Evolutionary conservation across 2,113 vertebrate species (phyloP).

Genomic region (Zosterops hypoxanthus): DNA sequence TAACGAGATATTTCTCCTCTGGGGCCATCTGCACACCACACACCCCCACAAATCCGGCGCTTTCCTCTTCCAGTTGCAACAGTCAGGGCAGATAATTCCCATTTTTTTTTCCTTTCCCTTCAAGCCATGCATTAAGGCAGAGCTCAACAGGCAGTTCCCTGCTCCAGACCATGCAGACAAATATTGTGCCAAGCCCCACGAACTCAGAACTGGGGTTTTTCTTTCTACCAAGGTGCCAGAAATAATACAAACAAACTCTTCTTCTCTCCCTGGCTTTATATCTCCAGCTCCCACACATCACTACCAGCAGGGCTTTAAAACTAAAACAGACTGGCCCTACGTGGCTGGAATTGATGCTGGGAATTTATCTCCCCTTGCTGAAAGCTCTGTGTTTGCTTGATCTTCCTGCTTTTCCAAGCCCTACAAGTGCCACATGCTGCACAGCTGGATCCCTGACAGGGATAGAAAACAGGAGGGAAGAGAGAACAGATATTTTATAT

Average conservation of each 20-base stretch:
- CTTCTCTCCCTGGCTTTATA: not conserved
- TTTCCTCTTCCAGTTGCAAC: not conserved
- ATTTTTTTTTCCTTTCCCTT: not conserved
- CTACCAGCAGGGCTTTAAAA: conserved; percentile 33
- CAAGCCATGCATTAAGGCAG: not conserved
- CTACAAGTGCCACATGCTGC: conserved; percentile 11
- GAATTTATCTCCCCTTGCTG: conserved; percentile 47
- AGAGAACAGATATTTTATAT: not conserved
- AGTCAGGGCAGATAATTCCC: not conserved
- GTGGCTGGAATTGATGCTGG: conserved; percentile 25
- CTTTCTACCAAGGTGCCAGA: conserved; percentile 19
- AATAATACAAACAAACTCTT: conserved; percentile 50
- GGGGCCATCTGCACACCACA: not conserved
- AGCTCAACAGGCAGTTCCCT: not conserved
- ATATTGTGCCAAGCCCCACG: not conserved
- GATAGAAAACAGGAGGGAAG: conserved; percentile 9
- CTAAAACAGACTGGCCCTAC: not conserved
- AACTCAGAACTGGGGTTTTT: not conserved
- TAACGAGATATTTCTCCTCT: conserved; percentile 1
- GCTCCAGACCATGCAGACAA: not conserved
- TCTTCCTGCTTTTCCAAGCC: conserved; percentile 39
- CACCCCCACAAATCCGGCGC: not conserved
- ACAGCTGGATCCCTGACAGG: not conserved
- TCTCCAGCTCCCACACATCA: conserved; percentile 36
- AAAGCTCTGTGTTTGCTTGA: conserved; percentile 52